Evolutionary conservation across 2,113 vertebrate species (phyloP).

Genomic region (Epinephelus lanceolatus): DNA sequence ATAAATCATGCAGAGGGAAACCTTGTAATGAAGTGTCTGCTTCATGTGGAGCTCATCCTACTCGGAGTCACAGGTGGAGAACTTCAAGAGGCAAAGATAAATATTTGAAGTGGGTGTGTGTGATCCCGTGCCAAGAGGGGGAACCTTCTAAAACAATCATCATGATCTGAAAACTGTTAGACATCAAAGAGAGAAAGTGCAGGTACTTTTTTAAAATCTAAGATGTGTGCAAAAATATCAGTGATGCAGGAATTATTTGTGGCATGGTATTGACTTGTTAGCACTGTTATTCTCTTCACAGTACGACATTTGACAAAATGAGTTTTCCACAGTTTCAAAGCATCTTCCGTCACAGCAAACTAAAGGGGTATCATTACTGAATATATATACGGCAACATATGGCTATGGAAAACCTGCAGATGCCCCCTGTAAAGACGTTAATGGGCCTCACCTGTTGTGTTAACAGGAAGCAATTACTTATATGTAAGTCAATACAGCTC

Average conservation of each 20-base stretch:
- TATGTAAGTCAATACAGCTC: conserved; percentile 75
- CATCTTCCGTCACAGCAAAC: conserved; percentile 10
- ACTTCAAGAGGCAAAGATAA: conserved; percentile 66
- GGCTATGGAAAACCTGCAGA: conserved; percentile 34
- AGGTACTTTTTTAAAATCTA: conserved; percentile 26
- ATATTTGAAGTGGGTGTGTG: conserved; percentile 57
- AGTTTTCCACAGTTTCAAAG: conserved; percentile 17
- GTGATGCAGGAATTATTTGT: not conserved
- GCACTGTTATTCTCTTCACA: not conserved
- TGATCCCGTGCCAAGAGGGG: conserved; percentile 67
- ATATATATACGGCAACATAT: conserved; percentile 29
- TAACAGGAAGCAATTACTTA: conserved; percentile 78
- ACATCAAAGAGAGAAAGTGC: conserved; percentile 42
- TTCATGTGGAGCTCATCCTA: conserved; percentile 34
- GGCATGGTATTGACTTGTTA: not conserved
- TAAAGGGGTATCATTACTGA: not conserved
- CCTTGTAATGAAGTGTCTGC: conserved; percentile 53
- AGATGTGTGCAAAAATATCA: conserved; percentile 7
- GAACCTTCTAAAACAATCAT: conserved; percentile 54
- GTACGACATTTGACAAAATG: conserved; percentile 5
- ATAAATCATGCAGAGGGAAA: conserved; percentile 59
- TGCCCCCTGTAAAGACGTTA: conserved; percentile 63
- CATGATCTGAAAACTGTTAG: conserved; percentile 62
- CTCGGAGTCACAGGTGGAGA: conserved; percentile 61
- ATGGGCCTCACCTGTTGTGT: conserved; percentile 73